Percentiles rank a stretch among this genome's conserved stretches.
Evolutionary conservation across 2,797 vertebrate genomes (phyloP).

Genomic region (Spinibarbus caldwelli): DNA sequence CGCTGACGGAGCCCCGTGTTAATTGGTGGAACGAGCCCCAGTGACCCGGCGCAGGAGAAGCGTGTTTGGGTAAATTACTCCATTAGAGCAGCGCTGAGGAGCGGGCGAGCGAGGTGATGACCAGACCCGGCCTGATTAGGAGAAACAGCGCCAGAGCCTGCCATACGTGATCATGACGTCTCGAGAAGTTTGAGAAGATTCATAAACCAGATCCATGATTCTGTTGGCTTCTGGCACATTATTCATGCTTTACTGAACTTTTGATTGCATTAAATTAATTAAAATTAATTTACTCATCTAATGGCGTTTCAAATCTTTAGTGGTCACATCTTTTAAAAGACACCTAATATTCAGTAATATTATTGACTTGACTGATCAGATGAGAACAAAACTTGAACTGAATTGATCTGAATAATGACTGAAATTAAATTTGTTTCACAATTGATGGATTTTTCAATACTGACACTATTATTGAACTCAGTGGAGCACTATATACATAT

Average conservation of each 20-base stretch:
- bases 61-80: conserved; percentile 73
- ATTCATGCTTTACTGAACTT: conserved; percentile 12
- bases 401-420: neutral
- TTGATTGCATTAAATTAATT: conserved; percentile 13
- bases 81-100: conserved; percentile 70
- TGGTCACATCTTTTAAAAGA: neutral
- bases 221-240: neutral
- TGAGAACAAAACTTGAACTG: neutral
- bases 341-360: neutral
- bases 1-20: conserved; percentile 76
- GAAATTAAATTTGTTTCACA: neutral
- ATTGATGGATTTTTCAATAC: neutral
- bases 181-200: neutral
- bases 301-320: neutral
- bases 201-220: neutral
- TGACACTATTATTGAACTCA: neutral
- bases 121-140: conserved; percentile 39
- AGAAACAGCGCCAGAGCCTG: neutral
- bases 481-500: no score
- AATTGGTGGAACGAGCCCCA: conserved; percentile 81
- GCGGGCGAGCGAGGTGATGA: conserved; percentile 58
- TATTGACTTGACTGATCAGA: neutral
- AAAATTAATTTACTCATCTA: neutral
- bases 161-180: neutral
- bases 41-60: conserved; percentile 73